A percentile compares a stretch with the other conserved stretches of the same genome.
Conservation (phyloP, 2,797 vertebrate genomes). For the Cyprinodon diabolis region DNA sequence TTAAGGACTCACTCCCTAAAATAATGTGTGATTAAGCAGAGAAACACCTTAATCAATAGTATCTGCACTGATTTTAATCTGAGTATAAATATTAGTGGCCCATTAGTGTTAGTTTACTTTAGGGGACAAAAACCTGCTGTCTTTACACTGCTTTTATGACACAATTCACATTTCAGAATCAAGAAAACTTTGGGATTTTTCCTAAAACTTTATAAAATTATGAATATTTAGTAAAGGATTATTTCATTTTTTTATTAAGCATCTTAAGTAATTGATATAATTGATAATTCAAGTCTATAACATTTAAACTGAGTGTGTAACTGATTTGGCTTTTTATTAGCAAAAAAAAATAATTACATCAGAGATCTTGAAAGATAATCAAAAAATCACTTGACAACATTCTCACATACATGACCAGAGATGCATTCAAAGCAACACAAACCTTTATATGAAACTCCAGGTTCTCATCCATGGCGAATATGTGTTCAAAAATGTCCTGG, state of each 20-base stretch:
- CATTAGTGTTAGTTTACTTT: not conserved
- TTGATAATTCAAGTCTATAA: too few species aligned
- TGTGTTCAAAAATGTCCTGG: conserved; percentile 94
- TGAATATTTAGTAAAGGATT: too few species aligned
- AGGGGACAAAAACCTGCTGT: not conserved
- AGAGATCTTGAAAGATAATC: conserved; percentile 1
- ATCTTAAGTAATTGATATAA: too few species aligned
- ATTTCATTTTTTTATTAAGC: too few species aligned
- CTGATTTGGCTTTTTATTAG: too few species aligned
- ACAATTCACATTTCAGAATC: too few species aligned
- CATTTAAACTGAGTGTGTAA: too few species aligned
- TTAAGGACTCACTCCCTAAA: too few species aligned
- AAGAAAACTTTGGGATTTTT: too few species aligned
- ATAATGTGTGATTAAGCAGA: too few species aligned
- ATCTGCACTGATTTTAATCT: not conserved
- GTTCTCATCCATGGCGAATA: conserved; percentile 96
- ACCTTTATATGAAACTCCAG: conserved; percentile 98
- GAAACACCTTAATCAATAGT: not conserved
- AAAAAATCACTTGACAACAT: not conserved
- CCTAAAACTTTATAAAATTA: too few species aligned
- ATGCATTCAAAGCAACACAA: conserved; percentile 23
- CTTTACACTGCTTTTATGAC: not conserved
- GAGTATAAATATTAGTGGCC: not conserved
- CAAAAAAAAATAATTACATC: conserved; percentile 44
- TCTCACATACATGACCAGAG: not conserved